Evolutionary conservation across 2,888 invertebrate genomes (phyloP).

Genomic region (Plebejus melissa): DNA sequence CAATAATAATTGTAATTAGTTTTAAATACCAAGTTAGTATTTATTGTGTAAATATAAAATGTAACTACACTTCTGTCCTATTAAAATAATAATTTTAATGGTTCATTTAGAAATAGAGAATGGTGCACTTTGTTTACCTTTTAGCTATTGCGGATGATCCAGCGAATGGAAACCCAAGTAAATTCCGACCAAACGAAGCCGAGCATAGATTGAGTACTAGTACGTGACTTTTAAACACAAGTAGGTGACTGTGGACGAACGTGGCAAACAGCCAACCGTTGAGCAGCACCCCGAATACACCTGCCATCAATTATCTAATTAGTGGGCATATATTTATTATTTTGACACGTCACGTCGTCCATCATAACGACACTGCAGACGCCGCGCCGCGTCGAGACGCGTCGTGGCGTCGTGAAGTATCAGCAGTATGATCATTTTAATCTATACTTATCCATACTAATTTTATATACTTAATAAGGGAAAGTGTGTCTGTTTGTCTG

Average conservation of each 20-base stretch:
- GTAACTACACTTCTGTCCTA: too few species aligned
- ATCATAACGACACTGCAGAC: neutral
- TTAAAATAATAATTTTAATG: too few species aligned
- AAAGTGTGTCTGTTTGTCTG: too few species aligned
- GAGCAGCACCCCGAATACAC: constrained; percentile 75
- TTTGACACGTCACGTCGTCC: constrained; percentile 29
- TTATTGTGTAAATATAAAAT: too few species aligned
- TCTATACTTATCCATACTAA: too few species aligned
- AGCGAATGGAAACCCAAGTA: constrained; percentile 76
- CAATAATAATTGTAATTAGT: too few species aligned
- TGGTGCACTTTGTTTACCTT: constrained; percentile 51
- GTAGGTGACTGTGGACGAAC: constrained; percentile 75
- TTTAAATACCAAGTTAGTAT: too few species aligned
- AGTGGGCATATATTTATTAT: constrained; percentile 28
- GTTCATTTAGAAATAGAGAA: neutral
- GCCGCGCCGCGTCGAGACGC: neutral
- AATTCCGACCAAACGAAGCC: constrained; percentile 72
- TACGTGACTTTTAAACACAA: constrained; percentile 74
- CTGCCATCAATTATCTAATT: constrained; percentile 50
- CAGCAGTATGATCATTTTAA: neutral
- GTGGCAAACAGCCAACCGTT: constrained; percentile 78
- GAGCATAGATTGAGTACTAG: constrained; percentile 75
- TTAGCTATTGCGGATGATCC: constrained; percentile 74
- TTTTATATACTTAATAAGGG: too few species aligned
- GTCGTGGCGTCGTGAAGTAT: neutral